Base-by-base conservation (phyloP, 2,888 invertebrate species). In the Acronicta aceris region DNA sequence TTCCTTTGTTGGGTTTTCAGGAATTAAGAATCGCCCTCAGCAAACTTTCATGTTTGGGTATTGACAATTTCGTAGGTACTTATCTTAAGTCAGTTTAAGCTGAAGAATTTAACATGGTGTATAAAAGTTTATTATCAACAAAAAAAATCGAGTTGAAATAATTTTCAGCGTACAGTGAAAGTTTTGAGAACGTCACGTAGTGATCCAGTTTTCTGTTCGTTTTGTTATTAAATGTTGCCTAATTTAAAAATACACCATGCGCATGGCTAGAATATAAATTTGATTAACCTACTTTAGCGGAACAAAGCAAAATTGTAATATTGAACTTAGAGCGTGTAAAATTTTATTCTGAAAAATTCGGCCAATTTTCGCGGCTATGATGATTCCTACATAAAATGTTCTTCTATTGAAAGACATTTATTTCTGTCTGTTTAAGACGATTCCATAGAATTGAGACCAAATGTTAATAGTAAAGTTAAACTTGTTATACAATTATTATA, bases 121-220 rank as follows among this genome's bases (percentile, higher is more conserved):
- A n/a, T n/a, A n/a, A n/a, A n/a, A n/a, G n/a, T n/a, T n/a, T n/a
- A n/a, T n/a, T n/a, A 41, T 65, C 52, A 66, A 55, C 45, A 46
- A 51, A 52, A 12, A 25, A 59, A 72, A 59, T 73, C 41, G 53
- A 67, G 46, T 53, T 67, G 49, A 53, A 67, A 46, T 16, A 3
- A 49, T 49, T 56, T 62, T 74, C 38, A 53, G 38, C 25, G 33
- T 8, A 27, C 9, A 55, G 68, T 69, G 69, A 70, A 70, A 70
- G 69, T 65, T 57, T 53, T 50, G 54, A 47, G 55, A 58, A 59
- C 53, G 53, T 56, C 71, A 71, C 75, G 75, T 51, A 62, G 27
- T 70, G 64, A 36, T 27, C 64, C 21, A 63, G 56, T 43, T 74
- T 49, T 43, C 10, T 38, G 42, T 38, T n/a, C 43, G n/a, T 15